A percentile compares a stretch with the other conserved stretches of the same genome.
These are phyloP conservation scores for Adrianichthys oophorus DNA, from an alignment of 2,797 vertebrate genomes.

Conservation along the genomic window DNA sequence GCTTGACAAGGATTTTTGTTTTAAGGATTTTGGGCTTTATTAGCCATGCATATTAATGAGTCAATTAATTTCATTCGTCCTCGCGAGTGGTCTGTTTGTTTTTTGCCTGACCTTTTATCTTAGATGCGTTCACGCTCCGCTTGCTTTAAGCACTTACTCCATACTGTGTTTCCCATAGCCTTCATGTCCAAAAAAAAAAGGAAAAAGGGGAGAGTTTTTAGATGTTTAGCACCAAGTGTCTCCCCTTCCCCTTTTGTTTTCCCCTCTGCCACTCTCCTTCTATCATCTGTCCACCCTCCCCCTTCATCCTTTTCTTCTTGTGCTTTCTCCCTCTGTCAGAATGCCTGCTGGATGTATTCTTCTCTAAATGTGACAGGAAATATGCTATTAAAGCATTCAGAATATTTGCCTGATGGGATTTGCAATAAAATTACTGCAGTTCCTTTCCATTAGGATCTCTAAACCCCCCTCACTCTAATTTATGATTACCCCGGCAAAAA, in stretches of 20 bases:
- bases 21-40: conserved; percentile 84
- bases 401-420: conserved; percentile 81
- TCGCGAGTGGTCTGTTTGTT: conserved; percentile 89
- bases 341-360: conserved; percentile 70
- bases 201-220: conserved; percentile 73
- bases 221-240: conserved; percentile 75
- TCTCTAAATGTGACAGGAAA: conserved; percentile 79
- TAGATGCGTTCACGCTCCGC: conserved; percentile 84
- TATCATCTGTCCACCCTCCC: conserved; percentile 46
- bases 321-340: conserved; percentile 60
- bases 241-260: conserved; percentile 74
- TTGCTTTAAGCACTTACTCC: conserved; percentile 85
- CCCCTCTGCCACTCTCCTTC: conserved; percentile 64
- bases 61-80: conserved; percentile 92
- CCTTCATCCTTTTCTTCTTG: conserved; percentile 60
- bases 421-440: conserved; percentile 77
- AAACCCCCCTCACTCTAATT: conserved; percentile 77
- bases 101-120: conserved; percentile 88
- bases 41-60: conserved; percentile 90
- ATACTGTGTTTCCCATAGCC: conserved; percentile 79
- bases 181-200: conserved; percentile 53
- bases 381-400: conserved; percentile 74
- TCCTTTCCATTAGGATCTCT: conserved; percentile 76
- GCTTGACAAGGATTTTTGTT: conserved; percentile 81
- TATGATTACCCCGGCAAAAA: conserved; percentile 75